Base-by-base conservation (phyloP, 2,888 invertebrate species). In the Nemapogon koenigi region DNA sequence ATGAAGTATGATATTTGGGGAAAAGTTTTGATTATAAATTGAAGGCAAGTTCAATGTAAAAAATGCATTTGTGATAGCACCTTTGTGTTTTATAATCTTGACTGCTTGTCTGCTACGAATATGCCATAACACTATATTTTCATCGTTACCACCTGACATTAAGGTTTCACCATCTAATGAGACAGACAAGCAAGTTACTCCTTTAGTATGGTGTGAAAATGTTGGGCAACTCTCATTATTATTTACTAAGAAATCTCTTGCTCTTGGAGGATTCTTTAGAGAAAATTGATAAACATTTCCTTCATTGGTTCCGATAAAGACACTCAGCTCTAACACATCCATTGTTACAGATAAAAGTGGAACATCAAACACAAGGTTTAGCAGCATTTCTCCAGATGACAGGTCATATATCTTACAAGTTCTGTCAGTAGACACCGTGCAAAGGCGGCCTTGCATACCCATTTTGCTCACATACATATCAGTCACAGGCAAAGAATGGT, bases 401-500 rank as follows among this genome's bases (percentile, higher is more conserved):
- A 94, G 59, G 45, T 90, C 88, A 65, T 92, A 94, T 14, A 96
- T 81, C 63, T 89, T 89, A 52, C 90, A 89, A 7, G 91, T 90
- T 49, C 89, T 84, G 59, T 97, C 96, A 37, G 85, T 62, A 0
- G 95, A 94, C 3, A 87, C 86, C 0, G 94, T 88, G 37, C 83
- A 85, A 41, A 95, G 66, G 31, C 90, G 82, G 0, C 89, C 84
- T 39, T 85, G 82, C 35, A 83, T 69, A 1, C 89, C 90, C 7
- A 86, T 86, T 51, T 80, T 78, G 14, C 92, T 91, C 19, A 94
- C 75, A 58, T 83, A 82, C 16, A 96, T 56, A 62, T 92, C 94
- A 11, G 87, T 88, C 1, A 97, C 85, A 0, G 91, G 86, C 40
- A 91, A 61, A 0, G 89, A 87, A 63, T 96, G 94, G 57, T 92